Evolutionary conservation across 2,797 vertebrate species (phyloP).

Genomic region (Chiroxiphia lanceolata): DNA sequence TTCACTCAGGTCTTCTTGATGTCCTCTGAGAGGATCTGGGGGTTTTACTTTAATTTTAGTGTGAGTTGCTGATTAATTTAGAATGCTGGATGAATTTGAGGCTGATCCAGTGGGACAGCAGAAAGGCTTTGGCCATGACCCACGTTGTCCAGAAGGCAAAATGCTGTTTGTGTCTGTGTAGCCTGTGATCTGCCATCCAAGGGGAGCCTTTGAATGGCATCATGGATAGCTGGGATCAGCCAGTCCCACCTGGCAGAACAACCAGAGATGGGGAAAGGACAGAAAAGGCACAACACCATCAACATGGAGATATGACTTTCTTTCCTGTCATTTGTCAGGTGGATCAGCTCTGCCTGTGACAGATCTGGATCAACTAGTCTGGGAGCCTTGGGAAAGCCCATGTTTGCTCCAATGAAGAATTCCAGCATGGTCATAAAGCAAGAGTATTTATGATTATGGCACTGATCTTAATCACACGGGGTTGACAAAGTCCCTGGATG

Average conservation of each 20-base stretch:
- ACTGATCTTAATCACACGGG: conserved; percentile 27
- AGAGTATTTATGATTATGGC: conserved; percentile 40
- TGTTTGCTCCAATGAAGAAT: neutral
- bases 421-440: neutral
- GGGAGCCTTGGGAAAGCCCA: neutral
- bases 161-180: neutral
- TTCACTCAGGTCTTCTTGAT: neutral
- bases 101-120: neutral
- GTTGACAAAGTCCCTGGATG: neutral
- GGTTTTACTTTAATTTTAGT: neutral
- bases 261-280: neutral
- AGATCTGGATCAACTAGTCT: neutral
- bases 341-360: neutral
- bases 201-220: neutral
- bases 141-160: neutral
- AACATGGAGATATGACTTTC: neutral
- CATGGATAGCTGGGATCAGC: neutral
- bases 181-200: neutral
- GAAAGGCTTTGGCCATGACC: neutral
- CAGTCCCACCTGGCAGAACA: neutral
- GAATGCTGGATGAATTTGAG: neutral
- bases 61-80: neutral
- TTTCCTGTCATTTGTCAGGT: neutral
- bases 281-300: accelerated
- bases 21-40: neutral